Evolutionary conservation across 2,113 vertebrate species (phyloP).

Genomic region (Tympanuchus pallidicinctus): DNA sequence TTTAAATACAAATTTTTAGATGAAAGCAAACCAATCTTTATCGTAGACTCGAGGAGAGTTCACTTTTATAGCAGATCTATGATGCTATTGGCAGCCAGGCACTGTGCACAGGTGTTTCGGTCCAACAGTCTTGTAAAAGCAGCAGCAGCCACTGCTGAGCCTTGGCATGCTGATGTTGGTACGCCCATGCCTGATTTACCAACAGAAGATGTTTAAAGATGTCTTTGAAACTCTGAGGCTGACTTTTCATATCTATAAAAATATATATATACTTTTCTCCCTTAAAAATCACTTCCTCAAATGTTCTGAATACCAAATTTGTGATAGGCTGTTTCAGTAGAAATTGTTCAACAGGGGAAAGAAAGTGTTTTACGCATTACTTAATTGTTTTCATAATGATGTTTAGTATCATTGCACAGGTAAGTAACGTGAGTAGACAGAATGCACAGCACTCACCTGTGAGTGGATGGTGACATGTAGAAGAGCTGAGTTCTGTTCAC

Average conservation of each 20-base stretch:
- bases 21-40: not conserved
- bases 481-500: not conserved
- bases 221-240: not conserved
- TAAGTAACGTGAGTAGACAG: not conserved
- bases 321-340: not conserved
- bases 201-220: not conserved
- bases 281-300: not conserved
- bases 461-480: accelerated
- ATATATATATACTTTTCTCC: not conserved
- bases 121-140: not conserved
- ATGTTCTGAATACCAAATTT: not conserved
- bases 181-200: not conserved
- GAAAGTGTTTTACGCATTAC: not conserved
- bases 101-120: not conserved
- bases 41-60: not conserved
- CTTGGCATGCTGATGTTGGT: too few species aligned
- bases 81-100: not conserved
- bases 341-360: not conserved
- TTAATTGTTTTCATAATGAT: not conserved
- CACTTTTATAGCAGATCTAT: not conserved
- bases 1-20: not conserved
- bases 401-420: not conserved
- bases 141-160: not conserved
- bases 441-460: not conserved
- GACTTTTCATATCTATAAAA: not conserved